Conservation (phyloP, 2,888 invertebrate genomes). For the Listrodromus nycthemerus region DNA sequence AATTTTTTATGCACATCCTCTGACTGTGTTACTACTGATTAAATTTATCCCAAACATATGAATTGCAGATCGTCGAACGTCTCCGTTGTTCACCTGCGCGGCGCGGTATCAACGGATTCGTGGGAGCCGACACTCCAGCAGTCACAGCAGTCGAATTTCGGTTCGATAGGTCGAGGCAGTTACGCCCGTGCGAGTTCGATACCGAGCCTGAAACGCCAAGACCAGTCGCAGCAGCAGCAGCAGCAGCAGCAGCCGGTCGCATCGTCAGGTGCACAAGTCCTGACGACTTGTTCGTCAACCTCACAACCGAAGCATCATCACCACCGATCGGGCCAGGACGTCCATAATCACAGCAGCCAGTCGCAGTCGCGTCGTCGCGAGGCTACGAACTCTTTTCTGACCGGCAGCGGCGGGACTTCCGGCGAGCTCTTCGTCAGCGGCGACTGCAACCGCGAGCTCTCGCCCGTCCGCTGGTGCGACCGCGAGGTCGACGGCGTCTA, state of each 20-base stretch:
- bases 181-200: constrained; percentile 78
- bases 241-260: constrained; percentile 15
- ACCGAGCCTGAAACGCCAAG: constrained; percentile 78
- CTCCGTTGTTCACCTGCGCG: constrained; percentile 86
- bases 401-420: constrained; percentile 84
- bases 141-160: constrained; percentile 68
- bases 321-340: constrained; percentile 72
- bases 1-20: no score
- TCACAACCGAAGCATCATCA: constrained; percentile 78
- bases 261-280: constrained; percentile 45
- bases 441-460: constrained; percentile 85
- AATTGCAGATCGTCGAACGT: constrained; percentile 86
- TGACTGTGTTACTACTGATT: no score
- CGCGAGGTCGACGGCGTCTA: constrained; percentile 87
- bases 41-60: no score
- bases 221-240: constrained; percentile 49
- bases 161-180: constrained; percentile 56
- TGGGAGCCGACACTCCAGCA: constrained; percentile 85
- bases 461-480: constrained; percentile 87
- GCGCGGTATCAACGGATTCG: constrained; percentile 86
- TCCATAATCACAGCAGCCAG: constrained; percentile 75
- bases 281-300: constrained; percentile 77
- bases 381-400: constrained; percentile 78
- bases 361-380: constrained; percentile 77
- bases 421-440: constrained; percentile 84